Base-by-base conservation (phyloP, 1,140 invertebrate genomes). In the Bombus haemorrhoidalis region DNA sequence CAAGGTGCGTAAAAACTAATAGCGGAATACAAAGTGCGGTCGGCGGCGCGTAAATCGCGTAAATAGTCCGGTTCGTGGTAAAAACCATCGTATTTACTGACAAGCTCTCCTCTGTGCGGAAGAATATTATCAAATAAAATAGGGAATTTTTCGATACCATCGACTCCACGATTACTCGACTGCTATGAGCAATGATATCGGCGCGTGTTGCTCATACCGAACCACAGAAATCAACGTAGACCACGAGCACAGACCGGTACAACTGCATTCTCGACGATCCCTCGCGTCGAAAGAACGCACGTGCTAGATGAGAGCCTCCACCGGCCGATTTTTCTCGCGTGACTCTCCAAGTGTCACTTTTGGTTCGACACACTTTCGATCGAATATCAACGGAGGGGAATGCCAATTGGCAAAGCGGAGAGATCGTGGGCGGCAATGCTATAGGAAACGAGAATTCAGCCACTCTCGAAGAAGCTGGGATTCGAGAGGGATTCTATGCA, bases 311-410 rank as follows among this genome's bases (percentile, higher is more conserved):
- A 76, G 85, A 76, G 72, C 28, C 57, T 53, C 78, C 32, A 34
- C 12, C 25, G 62, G 22, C 32, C 37, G 53, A 82, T 86, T 86
- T 86, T 86, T 75, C 62, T 41, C 57, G 57, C 43, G 39, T 59
- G 32, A 32, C 72, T 10, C 25, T 15, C 73, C 72, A 59, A 47
- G 85, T 86, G 85, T 86, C 85, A 83, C 85, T 86, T 83, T 83
- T 71, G 85, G 85, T 86, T 82, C 73, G 80, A 83, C 85, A 59
- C 80, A 86, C 72, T 86, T 86, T 86, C 85, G n/a, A 85, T 62
- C 18, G 76, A 69, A 71, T 85, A 80, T 64, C 39, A 62, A 59
- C 6, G 15, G 28, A n/a, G n/a, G 57, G 18, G 76, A 62, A 80
- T 57, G 68, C 66, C n/a, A 18, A n/a, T 57, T 13, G 15, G 37